These are phyloP conservation scores for Platysteira castanea DNA, from an alignment of 2,113 vertebrate species.

Conservation along the genomic window DNA sequence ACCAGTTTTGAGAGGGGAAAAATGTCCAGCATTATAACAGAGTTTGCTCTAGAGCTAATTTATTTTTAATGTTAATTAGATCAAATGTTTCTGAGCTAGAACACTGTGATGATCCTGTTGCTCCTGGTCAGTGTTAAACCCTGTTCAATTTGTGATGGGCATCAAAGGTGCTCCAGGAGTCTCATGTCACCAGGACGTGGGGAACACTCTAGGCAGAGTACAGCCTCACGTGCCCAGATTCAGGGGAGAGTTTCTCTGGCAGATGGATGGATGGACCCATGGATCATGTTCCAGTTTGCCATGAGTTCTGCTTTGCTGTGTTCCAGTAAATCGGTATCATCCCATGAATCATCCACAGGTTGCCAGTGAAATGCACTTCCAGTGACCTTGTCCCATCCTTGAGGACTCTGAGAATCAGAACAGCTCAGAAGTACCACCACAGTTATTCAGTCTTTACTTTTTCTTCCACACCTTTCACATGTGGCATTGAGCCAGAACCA, in stretches of 20 bases:
- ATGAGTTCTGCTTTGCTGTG: neutral
- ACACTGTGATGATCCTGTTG: neutral
- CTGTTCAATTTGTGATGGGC: neutral
- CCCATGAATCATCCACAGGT: neutral
- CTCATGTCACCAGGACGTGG: rapidly evolving
- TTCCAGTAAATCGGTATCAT: neutral
- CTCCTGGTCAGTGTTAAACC: neutral
- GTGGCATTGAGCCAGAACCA: neutral
- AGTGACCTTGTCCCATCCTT: neutral
- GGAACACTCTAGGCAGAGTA: neutral
- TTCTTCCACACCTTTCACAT: rapidly evolving
- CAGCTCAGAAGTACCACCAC: neutral
- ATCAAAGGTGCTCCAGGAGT: neutral
- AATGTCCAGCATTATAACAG: neutral
- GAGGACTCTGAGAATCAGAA: neutral
- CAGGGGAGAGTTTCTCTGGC: neutral
- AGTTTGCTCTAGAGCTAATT: neutral
- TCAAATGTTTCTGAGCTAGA: neutral
- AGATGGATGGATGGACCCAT: neutral
- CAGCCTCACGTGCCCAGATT: neutral
- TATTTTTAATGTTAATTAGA: neutral
- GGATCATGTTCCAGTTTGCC: neutral
- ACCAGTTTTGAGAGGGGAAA: neutral
- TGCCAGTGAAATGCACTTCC: neutral
- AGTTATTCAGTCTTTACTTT: neutral